These are phyloP conservation scores for Sacculina carcini DNA, from an alignment of 2,888 invertebrate genomes.

Conservation along the genomic window DNA sequence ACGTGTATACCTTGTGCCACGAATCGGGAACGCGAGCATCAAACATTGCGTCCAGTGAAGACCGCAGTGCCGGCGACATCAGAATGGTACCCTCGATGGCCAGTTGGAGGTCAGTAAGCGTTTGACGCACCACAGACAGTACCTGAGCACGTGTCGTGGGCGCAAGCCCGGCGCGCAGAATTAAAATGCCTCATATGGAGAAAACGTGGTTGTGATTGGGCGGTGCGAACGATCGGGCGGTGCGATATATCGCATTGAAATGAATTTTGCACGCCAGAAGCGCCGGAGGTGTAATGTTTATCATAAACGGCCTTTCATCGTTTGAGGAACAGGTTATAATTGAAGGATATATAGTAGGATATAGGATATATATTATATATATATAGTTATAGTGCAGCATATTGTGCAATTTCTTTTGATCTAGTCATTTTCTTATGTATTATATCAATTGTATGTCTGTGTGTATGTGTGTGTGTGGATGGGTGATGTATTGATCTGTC, in stretches of 20 bases:
- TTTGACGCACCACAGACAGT: constrained; percentile 33
- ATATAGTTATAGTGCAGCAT: neutral
- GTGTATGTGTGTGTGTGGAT: no score
- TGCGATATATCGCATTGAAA: no score
- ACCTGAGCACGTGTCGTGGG: constrained; percentile 10
- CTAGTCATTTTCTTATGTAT: no score
- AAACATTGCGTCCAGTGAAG: constrained; percentile 82
- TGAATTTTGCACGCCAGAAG: no score
- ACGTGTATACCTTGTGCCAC: constrained; percentile 48
- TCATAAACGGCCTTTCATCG: neutral
- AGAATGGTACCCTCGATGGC: constrained; percentile 93
- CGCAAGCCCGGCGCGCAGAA: no score
- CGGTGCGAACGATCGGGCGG: no score
- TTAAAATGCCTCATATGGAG: no score
- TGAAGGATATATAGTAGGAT: constrained; percentile 1
- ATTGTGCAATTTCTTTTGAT: no score
- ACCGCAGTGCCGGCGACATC: constrained; percentile 70
- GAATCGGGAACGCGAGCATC: constrained; percentile 75
- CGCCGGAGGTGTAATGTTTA: neutral
- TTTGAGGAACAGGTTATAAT: no score
- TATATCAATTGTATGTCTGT: no score
- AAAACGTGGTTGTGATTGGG: no score
- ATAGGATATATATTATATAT: constrained; percentile 2
- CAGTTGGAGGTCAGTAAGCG: constrained; percentile 61
- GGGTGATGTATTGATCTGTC: no score